Percentiles rank a stretch among this genome's conserved stretches.
Conservation (phyloP, 2,797 vertebrate species). For the Picus viridis region DNA sequence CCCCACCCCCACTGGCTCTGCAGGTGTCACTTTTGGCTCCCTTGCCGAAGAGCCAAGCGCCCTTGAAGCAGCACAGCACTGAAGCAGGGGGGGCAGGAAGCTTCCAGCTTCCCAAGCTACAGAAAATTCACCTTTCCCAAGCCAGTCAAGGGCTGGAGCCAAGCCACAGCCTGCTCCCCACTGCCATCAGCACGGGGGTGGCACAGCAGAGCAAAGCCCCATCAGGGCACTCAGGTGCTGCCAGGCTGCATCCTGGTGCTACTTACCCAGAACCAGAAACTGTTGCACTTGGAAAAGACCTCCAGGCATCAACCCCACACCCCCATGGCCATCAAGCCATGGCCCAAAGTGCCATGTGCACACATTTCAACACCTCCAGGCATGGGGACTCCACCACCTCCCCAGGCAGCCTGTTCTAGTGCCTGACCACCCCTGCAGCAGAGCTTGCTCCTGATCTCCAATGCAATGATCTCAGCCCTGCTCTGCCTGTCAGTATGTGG, state of each 20-base stretch:
- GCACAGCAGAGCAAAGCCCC: background rate
- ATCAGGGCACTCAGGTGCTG: rapidly evolving
- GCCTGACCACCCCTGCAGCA: too few species aligned
- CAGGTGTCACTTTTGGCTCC: background rate
- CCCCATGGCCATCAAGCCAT: too few species aligned
- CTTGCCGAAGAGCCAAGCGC: background rate
- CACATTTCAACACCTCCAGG: too few species aligned
- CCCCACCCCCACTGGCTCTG: background rate
- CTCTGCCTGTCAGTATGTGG: rapidly evolving
- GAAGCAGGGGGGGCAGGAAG: background rate
- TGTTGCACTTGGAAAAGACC: too few species aligned
- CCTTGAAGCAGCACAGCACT: background rate
- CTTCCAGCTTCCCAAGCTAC: background rate
- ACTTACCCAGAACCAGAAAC: background rate
- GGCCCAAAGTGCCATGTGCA: too few species aligned
- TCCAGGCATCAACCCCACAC: too few species aligned
- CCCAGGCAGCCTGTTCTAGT: too few species aligned
- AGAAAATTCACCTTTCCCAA: background rate
- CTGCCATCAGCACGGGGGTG: background rate
- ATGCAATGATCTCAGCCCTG: background rate
- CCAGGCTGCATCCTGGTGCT: rapidly evolving
- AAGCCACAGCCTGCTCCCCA: background rate
- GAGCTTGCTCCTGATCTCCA: too few species aligned
- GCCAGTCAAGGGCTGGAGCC: background rate
- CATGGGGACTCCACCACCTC: too few species aligned